Conservation (phyloP, 2,113 vertebrate genomes). For the Bambusicola thoracicus region DNA sequence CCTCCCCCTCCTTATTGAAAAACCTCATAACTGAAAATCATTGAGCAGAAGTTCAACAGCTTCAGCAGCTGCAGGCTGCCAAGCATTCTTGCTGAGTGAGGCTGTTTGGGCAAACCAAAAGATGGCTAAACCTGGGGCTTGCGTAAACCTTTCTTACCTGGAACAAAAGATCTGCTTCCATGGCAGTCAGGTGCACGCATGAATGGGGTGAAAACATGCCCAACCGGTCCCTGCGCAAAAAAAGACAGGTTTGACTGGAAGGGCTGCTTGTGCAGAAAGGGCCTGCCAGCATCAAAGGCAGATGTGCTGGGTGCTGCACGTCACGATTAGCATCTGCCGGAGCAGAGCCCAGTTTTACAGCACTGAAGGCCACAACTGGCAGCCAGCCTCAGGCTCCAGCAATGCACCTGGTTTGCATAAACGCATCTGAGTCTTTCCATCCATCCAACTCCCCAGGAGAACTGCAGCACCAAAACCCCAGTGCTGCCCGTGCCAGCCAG, state of each 20-base stretch:
- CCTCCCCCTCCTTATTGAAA: slow-evolving; percentile 21
- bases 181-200: slow-evolving; percentile 38
- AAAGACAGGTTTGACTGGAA: slow-evolving; percentile 55
- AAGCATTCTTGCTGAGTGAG: slow-evolving; percentile 61
- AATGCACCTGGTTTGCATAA: not conserved
- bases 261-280: not conserved
- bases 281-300: slow-evolving; percentile 57
- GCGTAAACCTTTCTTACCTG: slow-evolving; percentile 41
- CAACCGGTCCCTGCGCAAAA: not conserved
- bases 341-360: not conserved
- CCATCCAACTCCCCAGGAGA: rapidly evolving
- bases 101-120: slow-evolving; percentile 17
- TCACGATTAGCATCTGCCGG: not conserved
- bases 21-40: slow-evolving; percentile 40
- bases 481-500: not conserved
- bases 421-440: not conserved
- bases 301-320: not conserved
- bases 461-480: not conserved
- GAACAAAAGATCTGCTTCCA: slow-evolving; percentile 55
- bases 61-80: slow-evolving; percentile 36
- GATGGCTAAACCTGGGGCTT: not conserved
- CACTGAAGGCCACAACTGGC: not conserved
- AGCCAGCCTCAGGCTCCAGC: not conserved
- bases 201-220: slow-evolving; percentile 1
- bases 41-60: slow-evolving; percentile 29